A percentile compares a stretch with the other conserved stretches of the same genome.
Evolutionary conservation across 2,113 vertebrate genomes (phyloP).

Genomic region (Gobius niger): DNA sequence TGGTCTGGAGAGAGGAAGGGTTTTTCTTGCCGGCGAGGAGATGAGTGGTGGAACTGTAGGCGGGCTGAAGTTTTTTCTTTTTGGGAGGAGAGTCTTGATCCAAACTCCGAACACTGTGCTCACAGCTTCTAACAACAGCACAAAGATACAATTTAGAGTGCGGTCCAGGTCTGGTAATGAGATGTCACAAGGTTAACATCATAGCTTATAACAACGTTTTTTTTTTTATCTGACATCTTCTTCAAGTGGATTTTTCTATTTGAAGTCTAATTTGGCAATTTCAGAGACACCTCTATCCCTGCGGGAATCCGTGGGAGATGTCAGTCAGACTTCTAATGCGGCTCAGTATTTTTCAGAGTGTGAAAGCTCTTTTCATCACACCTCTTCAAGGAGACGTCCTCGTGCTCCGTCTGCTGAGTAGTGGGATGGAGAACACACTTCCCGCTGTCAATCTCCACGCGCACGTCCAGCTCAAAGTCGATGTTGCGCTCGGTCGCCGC

Average conservation of each 20-base stretch:
- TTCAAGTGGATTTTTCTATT: conserved; percentile 3
- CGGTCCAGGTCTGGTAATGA: not conserved
- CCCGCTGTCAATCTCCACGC: conserved; percentile 97
- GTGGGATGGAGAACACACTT: conserved; percentile 97
- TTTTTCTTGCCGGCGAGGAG: conserved; percentile 91
- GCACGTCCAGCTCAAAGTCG: conserved; percentile 96
- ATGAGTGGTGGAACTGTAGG: conserved; percentile 89
- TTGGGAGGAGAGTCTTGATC: conserved; percentile 97
- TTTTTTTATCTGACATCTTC: not conserved
- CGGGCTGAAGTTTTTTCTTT: conserved; percentile 92
- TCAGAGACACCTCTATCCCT: conserved; percentile 4
- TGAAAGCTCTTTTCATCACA: conserved; percentile 48
- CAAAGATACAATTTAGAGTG: conserved; percentile 5
- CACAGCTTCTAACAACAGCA: conserved; percentile 82
- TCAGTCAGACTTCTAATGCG: conserved; percentile 4
- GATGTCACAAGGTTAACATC: not conserved
- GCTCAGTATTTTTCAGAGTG: conserved; percentile 1
- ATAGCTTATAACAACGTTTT: not conserved
- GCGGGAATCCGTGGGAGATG: conserved; percentile 3
- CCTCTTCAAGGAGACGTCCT: conserved; percentile 88
- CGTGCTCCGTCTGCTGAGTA: conserved; percentile 88
- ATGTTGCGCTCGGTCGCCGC: conserved; percentile 92
- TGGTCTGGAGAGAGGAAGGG: conserved; percentile 91
- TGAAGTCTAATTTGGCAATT: conserved; percentile 4
- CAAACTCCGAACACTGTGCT: conserved; percentile 89